phyloP scores from a whole-genome alignment of 2,797 vertebrate species.

The Aplochiton taeniatus region DNA sequence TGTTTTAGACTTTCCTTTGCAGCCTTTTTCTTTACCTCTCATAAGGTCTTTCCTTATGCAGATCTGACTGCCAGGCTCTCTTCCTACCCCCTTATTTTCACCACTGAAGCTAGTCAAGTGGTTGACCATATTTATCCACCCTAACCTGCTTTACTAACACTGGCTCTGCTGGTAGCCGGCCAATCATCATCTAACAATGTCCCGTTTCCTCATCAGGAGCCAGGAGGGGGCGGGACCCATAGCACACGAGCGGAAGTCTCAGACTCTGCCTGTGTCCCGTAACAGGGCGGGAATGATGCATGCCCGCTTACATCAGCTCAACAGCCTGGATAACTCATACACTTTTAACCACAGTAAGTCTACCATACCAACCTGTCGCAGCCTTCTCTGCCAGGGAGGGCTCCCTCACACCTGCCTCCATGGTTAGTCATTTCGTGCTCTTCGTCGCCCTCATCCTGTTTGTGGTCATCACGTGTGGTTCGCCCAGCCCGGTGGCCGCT shows the following conservation, averaged over 20 bases:
- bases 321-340: slow-evolving; percentile 99
- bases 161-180: slow-evolving; percentile 69
- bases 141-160: slow-evolving; percentile 76
- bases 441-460: slow-evolving; percentile 28
- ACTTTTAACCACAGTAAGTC: slow-evolving; percentile 99
- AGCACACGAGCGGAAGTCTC: slow-evolving; percentile 99
- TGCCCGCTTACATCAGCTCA: slow-evolving; percentile 99
- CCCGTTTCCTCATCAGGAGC: slow-evolving; percentile 95
- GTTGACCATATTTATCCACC: slow-evolving; percentile 1
- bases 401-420: slow-evolving; percentile 18
- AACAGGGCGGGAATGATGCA: slow-evolving; percentile 99
- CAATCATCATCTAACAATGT: slow-evolving; percentile 78
- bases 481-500: slow-evolving; percentile 22
- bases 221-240: slow-evolving; percentile 97
- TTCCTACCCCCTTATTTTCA: not conserved
- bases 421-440: slow-evolving; percentile 38
- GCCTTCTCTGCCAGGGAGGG: slow-evolving; percentile 16
- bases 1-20: no score
- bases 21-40: no score
- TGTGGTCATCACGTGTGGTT: slow-evolving; percentile 15
- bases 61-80: slow-evolving; percentile 2
- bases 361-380: slow-evolving; percentile 37
- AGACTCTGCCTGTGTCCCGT: slow-evolving; percentile 99
- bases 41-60: no score
- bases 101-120: slow-evolving; percentile 7